Base-by-base conservation (phyloP, 2,888 invertebrate genomes). In the Leptura quadrifasciata region DNA sequence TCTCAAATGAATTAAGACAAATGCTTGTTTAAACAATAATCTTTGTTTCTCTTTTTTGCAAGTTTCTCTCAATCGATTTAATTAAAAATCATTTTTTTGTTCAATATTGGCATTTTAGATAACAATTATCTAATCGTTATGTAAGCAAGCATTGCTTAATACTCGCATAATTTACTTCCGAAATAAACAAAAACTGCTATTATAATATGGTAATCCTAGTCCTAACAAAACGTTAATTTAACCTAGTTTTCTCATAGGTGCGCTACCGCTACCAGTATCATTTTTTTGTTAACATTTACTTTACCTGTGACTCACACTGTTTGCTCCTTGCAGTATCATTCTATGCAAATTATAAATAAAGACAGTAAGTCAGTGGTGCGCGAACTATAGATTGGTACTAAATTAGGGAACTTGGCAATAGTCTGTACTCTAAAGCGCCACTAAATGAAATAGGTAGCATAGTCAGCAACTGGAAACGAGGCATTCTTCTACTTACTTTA, bases 221-320 rank as follows among this genome's bases (percentile, higher is more conserved):
- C 24, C 54, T 20, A 68, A 55, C 35, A 55, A 68, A 68, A 55
- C 57, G 55, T 68, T 68, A 68, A 31, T 68, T 55, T 57, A 68
- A 68, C 68, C 68, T 47, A 68, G 68, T 55, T 68, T 67, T 55
- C 24, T 27, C 54, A 31, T 18, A 54, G 24, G 27, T 27, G 55
- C 55, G 57, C 54, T 12, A 35, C 68, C 63, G 39, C 63, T 63
- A 60, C 24, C 60, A 31, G 31, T n/a, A 27, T 17, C 24, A 21
- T 2, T 47, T 47, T 47, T 61, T 31, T n/a, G 6, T n/a, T 31
- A 61, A 61, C 60, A 61, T 61, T 61, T 61, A 31, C 27, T 31
- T n/a, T 47, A 47, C 2, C n/a, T 3, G 4, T 47, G 47, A 47
- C 47, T 47, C 47, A 31, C 8, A 47, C 0, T 12, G 39, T 39